A percentile compares a stretch with the other conserved stretches of the same genome.
These are phyloP conservation scores for Prorops nasuta DNA, from an alignment of 1,140 invertebrate genomes.

Conservation along the genomic window DNA sequence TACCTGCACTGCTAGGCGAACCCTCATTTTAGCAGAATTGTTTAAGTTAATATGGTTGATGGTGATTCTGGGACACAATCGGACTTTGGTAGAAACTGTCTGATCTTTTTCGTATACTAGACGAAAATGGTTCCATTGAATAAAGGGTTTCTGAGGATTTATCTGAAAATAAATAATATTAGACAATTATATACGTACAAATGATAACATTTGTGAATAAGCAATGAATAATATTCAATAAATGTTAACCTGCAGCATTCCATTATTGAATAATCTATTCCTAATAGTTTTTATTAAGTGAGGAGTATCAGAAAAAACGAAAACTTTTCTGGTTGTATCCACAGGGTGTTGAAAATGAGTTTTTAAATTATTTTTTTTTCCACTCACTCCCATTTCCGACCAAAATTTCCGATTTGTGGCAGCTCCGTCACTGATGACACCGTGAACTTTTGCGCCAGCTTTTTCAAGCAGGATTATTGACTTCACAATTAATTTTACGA, in stretches of 20 bases:
- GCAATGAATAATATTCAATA: neutral
- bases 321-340: conserved; percentile 16
- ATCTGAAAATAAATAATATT: neutral
- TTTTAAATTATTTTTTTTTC: conserved; percentile 9
- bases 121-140: conserved; percentile 13
- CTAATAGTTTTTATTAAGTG: conserved; percentile 28
- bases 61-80: conserved; percentile 11
- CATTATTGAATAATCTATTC: conserved; percentile 16
- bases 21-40: conserved; percentile 15
- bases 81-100: conserved; percentile 2
- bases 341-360: conserved; percentile 22
- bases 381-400: conserved; percentile 10
- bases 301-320: conserved; percentile 24
- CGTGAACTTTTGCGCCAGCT: conserved; percentile 20
- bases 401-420: conserved; percentile 4
- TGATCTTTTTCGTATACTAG: conserved; percentile 5
- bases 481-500: conserved; percentile 25
- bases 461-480: conserved; percentile 16
- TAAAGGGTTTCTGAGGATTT: neutral
- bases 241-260: neutral
- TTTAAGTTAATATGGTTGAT: conserved; percentile 8
- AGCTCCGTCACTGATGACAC: conserved; percentile 22
- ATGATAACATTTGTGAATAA: neutral
- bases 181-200: neutral
- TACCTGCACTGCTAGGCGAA: conserved; percentile 15